These are phyloP conservation scores for Sarcophilus harrisii DNA, from an alignment of 2,797 vertebrate species.

Conservation along the genomic window DNA sequence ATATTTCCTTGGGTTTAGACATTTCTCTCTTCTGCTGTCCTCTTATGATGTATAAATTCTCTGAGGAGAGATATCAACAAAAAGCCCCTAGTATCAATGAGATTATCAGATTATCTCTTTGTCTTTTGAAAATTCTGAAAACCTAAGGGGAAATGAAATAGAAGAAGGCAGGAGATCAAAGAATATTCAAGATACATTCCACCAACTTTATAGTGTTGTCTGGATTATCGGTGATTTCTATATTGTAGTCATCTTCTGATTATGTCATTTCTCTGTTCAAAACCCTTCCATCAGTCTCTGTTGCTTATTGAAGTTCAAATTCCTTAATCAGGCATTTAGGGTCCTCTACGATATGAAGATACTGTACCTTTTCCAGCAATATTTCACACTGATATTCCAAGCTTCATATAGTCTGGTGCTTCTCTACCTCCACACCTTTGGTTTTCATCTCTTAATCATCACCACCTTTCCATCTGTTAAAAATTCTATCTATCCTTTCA, in stretches of 20 bases:
- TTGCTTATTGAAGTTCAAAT: neutral
- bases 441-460: neutral
- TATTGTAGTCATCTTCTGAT: neutral
- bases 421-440: neutral
- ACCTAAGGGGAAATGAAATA: constrained; percentile 15
- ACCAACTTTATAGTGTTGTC: neutral
- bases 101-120: constrained; percentile 5
- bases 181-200: neutral
- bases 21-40: neutral
- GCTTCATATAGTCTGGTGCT: neutral
- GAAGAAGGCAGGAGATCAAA: constrained; percentile 3
- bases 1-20: neutral
- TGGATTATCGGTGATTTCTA: neutral
- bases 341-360: neutral
- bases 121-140: neutral
- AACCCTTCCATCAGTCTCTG: neutral
- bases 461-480: neutral
- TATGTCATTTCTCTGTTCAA: neutral
- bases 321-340: neutral
- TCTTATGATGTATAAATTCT: constrained; percentile 27
- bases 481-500: neutral
- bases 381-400: neutral
- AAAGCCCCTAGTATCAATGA: neutral
- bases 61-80: constrained; percentile 5
- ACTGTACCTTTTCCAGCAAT: neutral